phyloP scores from a whole-genome alignment of 1,140 invertebrate genomes.

The Papilio dardanus region DNA sequence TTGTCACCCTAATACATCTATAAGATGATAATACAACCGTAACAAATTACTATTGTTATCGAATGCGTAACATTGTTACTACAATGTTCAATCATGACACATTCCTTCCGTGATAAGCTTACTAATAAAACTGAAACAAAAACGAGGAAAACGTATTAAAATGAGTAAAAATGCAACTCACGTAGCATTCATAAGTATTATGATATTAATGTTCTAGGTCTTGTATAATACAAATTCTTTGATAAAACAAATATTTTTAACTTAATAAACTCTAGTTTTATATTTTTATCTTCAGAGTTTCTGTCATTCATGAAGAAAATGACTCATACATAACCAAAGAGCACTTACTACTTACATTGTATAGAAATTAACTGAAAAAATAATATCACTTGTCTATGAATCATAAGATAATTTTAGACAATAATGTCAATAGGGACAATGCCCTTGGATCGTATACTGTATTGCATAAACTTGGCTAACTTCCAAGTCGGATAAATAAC shows the following conservation, averaged over 20 bases:
- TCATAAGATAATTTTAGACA: neutral
- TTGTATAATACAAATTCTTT: no score
- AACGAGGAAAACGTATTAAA: neutral
- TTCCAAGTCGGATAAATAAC: neutral
- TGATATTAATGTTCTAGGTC: no score
- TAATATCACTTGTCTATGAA: neutral
- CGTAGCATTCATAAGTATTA: no score
- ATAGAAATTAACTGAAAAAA: neutral
- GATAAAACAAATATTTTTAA: no score
- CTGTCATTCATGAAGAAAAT: no score
- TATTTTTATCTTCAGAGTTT: no score
- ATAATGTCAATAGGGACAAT: neutral
- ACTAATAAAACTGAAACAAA: neutral
- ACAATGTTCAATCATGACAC: neutral
- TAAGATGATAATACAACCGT: neutral
- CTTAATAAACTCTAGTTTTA: no score
- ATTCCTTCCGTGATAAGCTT: neutral
- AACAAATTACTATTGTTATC: neutral
- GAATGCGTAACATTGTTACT: neutral
- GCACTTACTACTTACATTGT: neutral
- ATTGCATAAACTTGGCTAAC: neutral
- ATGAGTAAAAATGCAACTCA: no score
- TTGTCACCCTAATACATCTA: no score
- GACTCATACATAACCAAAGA: no score
- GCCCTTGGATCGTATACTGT: neutral